Evolutionary conservation across 2,113 vertebrate genomes (phyloP), one percentile per base, ranked within the genome.

Genomic region (Paracanthobrama guichenoti): DNA sequence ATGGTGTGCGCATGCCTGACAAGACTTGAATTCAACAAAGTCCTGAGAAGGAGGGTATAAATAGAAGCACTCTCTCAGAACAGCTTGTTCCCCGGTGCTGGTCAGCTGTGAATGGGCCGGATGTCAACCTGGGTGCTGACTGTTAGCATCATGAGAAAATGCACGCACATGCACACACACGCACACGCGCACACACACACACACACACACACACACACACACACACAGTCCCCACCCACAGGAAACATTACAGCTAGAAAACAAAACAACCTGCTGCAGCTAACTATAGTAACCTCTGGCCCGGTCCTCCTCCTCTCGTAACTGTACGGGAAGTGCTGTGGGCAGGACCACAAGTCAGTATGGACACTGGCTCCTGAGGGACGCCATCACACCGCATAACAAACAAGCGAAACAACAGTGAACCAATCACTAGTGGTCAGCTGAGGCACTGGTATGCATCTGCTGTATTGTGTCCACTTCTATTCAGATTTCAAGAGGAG

Each of bases 11-110:
- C 26, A 39, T 80, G 84, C 71, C 74, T 64, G 59, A 76, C 62
- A 81, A 18, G 42, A 16, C 18, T 79, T 72, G 69, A 53, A 66
- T 64, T 67, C 24, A 59, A 59, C 26, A 62, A 86, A 59, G 79
- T 71, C 18, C 42, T 73, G 50, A 39, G 28, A 76, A 71, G 60
- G 59, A 42, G 79, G 60, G 12, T 86, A 86, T 66, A 84, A 88
- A 88, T 88, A 88, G 85, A 35, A 81, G 42, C 79, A 16, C 82
- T 59, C 55, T 86, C 35, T 71, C 57, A 84, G 82, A 79, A 84
- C 82, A 86, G 64, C 42, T 24, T 86, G 87, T 84, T 86, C 72
- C 74, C 64, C 3, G 46, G 59, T 80, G 57, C 46, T 57, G 72
- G 67, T 86, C 31, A 50, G 60, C 69, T 72, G 72, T 8, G 28